These are phyloP conservation scores for Nerophis lumbriciformis DNA, from an alignment of 2,113 vertebrate genomes.

Conservation along the genomic window DNA sequence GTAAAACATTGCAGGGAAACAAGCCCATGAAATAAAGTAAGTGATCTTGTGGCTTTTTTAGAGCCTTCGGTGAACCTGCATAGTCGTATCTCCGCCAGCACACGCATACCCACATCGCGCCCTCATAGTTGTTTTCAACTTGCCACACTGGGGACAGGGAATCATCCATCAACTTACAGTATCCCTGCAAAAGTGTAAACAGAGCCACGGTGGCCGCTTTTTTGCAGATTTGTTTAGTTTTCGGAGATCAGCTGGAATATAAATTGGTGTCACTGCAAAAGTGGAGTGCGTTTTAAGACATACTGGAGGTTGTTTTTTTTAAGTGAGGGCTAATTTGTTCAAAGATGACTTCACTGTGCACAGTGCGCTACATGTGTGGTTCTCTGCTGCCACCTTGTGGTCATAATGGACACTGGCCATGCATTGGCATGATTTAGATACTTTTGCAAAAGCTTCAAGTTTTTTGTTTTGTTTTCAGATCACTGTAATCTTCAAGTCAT, in stretches of 20 bases:
- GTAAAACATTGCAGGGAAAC: neutral
- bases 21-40: neutral
- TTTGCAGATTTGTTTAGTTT: slow-evolving; percentile 24
- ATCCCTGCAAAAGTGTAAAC: slow-evolving; percentile 46
- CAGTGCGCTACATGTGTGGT: slow-evolving; percentile 11
- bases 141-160: slow-evolving; percentile 55
- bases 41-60: neutral
- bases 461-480: slow-evolving; percentile 57
- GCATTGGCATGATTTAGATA: too few relatives aligned
- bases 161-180: slow-evolving; percentile 57
- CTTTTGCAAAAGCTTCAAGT: neutral
- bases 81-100: slow-evolving; percentile 21
- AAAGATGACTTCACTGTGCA: neutral
- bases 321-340: neutral
- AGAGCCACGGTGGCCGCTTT: slow-evolving; percentile 44
- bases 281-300: slow-evolving; percentile 20
- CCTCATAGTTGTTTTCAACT: slow-evolving; percentile 47
- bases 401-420: slow-evolving; percentile 9
- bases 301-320: neutral
- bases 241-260: slow-evolving; percentile 38
- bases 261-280: slow-evolving; percentile 34
- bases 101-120: slow-evolving; percentile 33
- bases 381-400: slow-evolving; percentile 66
- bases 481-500: slow-evolving; percentile 79
- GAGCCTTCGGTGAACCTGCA: slow-evolving; percentile 24